Base-by-base conservation (phyloP, 2,888 invertebrate species). In the Euplagia quadripunctaria region DNA sequence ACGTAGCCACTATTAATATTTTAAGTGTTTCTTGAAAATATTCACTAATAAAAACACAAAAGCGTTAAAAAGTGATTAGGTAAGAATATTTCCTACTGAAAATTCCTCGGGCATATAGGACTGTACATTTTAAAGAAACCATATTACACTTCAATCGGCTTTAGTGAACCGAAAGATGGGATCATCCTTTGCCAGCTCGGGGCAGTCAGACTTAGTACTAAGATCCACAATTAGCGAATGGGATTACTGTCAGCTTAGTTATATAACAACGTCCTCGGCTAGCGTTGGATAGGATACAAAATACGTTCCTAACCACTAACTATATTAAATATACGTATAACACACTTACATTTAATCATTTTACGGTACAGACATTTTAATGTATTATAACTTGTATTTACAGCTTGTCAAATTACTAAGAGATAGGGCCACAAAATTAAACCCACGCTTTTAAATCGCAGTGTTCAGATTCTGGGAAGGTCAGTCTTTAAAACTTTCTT, bases 91-190 rank as follows among this genome's bases (percentile, higher is more conserved):
- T 20, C 4, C 1, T 58, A 58, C n/a, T 58, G 58, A 58, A 58
- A 58, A 58, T 58, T 58, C 20, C 20, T 58, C 1, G 0, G 12
- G 12, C 12, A 61, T 61, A 61, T 12, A 31, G 12, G 20, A 20
- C 58, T 12, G 14, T 61, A 14, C 20, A n/a, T 31, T 72, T 20
- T 51, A 51, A 31, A 52, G 41, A 52, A 41, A 55, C 68, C 52
- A 20, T 8, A 55, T 46, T 16, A 52, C 65, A 51, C 43, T 51
- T 55, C 68, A 72, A 72, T 72, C 55, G 68, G 72, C 68, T 72
- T 72, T 72, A 55, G 42, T n/a, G 20, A 46, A 41, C 68, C 49
- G 20, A 31, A 41, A 72, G 55, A 55, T 52, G 42, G 1, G 17
- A 41, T 64, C 12, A 9, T 64, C 49, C 11, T 65, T 51, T 14